phyloP scores from a whole-genome alignment of 2,888 invertebrate species.

The Allophyes oxyacanthae region DNA sequence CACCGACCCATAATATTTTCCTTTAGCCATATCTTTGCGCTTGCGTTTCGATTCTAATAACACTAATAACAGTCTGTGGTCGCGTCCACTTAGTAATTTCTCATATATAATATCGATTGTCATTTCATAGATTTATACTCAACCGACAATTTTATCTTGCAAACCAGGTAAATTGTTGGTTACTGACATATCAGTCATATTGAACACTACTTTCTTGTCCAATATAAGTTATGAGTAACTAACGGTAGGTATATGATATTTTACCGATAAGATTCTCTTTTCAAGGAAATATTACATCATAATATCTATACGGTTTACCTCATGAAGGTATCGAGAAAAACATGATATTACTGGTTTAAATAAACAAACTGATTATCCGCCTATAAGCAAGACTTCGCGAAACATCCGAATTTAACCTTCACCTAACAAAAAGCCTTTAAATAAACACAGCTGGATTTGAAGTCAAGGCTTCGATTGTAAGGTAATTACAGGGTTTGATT shows the following conservation, averaged over 20 bases:
- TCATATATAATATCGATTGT: slow-evolving; percentile 42
- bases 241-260: neutral
- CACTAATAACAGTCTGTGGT: slow-evolving; percentile 43
- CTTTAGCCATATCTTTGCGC: slow-evolving; percentile 21
- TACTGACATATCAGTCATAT: slow-evolving; percentile 22
- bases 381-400: slow-evolving; percentile 57
- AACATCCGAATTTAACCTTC: slow-evolving; percentile 65
- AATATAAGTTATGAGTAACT: slow-evolving; percentile 11
- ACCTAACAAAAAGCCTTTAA: slow-evolving; percentile 64
- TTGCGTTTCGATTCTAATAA: slow-evolving; percentile 49
- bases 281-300: slow-evolving; percentile 3
- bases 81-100: slow-evolving; percentile 32
- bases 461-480: slow-evolving; percentile 68
- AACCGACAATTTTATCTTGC: slow-evolving; percentile 26
- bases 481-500: slow-evolving; percentile 65
- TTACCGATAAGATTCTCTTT: slow-evolving; percentile 22
- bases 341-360: slow-evolving; percentile 6
- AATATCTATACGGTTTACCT: too few relatives aligned
- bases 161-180: slow-evolving; percentile 26
- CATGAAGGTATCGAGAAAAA: neutral
- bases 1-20: slow-evolving; percentile 58
- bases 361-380: slow-evolving; percentile 36
- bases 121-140: slow-evolving; percentile 23
- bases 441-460: slow-evolving; percentile 57
- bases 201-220: slow-evolving; percentile 26